Evolutionary conservation across 2,888 invertebrate genomes (phyloP).

Genomic region (Incurvaria masculella): DNA sequence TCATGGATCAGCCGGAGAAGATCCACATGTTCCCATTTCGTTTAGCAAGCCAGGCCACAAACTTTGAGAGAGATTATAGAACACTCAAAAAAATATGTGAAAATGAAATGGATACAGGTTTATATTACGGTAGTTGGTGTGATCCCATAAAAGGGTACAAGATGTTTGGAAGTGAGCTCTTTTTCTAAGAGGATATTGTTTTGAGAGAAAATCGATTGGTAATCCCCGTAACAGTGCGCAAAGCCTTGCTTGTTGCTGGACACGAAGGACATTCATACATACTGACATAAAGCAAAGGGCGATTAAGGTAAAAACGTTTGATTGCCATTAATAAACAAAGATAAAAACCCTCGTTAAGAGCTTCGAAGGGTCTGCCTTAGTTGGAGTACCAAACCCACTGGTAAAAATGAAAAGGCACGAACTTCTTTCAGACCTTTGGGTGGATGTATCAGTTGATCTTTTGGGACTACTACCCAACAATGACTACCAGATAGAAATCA

Average conservation of each 20-base stretch:
- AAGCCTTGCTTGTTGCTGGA: conserved; percentile 13
- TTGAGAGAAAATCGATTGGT: conserved; percentile 4
- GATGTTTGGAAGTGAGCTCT: background rate
- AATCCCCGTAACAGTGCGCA: conserved; percentile 14
- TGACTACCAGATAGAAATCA: background rate
- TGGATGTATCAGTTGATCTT: background rate
- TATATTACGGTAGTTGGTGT: background rate
- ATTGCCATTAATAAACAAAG: conserved; percentile 16
- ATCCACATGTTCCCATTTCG: conserved; percentile 12
- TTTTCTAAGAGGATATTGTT: background rate
- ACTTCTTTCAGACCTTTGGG: conserved; percentile 11
- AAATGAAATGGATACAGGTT: background rate
- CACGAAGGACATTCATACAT: conserved; percentile 22
- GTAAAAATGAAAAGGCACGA: conserved; percentile 16
- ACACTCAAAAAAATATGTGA: background rate
- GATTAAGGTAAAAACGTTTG: conserved; percentile 19
- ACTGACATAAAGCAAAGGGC: too few relatives aligned
- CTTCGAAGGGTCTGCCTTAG: conserved; percentile 4
- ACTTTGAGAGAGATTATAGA: background rate
- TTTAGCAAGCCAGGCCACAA: background rate
- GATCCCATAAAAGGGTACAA: background rate
- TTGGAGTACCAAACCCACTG: conserved; percentile 7
- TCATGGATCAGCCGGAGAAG: background rate
- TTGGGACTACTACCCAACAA: background rate
- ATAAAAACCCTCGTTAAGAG: conserved; percentile 13